These are phyloP conservation scores for Limanda limanda DNA, from an alignment of 2,113 vertebrate species.

Conservation along the genomic window DNA sequence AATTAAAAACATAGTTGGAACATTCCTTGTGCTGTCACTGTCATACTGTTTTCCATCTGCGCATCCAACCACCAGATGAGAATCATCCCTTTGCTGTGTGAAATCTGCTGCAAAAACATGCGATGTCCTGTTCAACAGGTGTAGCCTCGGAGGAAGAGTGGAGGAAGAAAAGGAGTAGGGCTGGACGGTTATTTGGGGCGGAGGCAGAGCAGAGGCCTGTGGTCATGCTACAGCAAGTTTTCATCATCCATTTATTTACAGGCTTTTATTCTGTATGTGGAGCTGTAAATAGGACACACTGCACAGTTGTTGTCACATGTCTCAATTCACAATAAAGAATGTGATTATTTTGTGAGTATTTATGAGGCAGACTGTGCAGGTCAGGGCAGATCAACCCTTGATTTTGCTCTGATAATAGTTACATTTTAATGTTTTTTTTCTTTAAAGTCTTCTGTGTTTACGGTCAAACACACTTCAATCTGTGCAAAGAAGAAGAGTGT, in stretches of 20 bases:
- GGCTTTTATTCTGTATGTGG: background rate
- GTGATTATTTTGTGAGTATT: background rate
- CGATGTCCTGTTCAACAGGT: slow-evolving; percentile 60
- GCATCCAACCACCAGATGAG: background rate
- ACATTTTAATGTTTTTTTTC: background rate
- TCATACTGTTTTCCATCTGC: background rate
- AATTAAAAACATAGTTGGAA: background rate
- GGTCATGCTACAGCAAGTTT: slow-evolving; percentile 16
- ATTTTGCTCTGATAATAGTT: background rate
- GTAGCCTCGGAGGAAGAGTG: slow-evolving; percentile 60
- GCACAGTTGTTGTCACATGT: background rate
- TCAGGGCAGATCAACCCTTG: background rate
- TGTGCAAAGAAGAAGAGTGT: slow-evolving; percentile 25
- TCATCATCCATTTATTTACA: slow-evolving; percentile 5
- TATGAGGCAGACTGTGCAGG: background rate
- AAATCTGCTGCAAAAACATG: slow-evolving; percentile 42
- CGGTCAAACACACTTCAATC: background rate
- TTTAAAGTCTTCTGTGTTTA: background rate
- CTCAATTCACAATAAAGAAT: too few species aligned
- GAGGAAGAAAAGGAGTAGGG: slow-evolving; percentile 45
- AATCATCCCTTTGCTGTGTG: background rate
- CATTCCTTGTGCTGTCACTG: slow-evolving; percentile 48
- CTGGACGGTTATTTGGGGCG: slow-evolving; percentile 14
- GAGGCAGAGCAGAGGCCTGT: background rate
- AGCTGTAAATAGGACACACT: background rate